Conservation (phyloP, 2,797 vertebrate species). For the Bufotes viridis region DNA sequence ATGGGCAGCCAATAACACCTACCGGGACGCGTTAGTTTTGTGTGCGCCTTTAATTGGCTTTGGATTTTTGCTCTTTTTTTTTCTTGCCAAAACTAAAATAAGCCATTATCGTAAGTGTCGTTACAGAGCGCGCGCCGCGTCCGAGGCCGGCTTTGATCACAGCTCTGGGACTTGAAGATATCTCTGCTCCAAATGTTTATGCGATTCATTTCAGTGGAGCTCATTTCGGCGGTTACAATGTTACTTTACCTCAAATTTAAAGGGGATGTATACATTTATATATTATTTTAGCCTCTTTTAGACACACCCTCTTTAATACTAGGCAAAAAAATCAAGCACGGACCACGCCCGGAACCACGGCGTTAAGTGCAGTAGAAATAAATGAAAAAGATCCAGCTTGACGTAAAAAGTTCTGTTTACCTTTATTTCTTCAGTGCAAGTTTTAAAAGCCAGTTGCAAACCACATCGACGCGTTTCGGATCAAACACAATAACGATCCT, state of each 20-base stretch:
- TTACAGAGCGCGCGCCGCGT: not conserved
- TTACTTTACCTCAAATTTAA: not conserved
- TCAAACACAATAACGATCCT: no score
- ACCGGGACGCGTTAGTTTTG: slow-evolving; percentile 4
- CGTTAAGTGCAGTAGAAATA: no score
- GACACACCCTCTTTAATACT: no score
- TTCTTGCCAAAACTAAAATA: slow-evolving; percentile 3
- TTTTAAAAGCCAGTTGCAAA: no score
- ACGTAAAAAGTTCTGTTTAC: no score
- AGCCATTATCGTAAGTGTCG: slow-evolving; percentile 9
- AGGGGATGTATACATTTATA: not conserved
- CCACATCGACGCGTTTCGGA: no score
- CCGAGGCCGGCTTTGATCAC: slow-evolving; percentile 21
- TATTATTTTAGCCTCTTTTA: not conserved
- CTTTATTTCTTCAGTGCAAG: no score
- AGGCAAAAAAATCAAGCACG: no score
- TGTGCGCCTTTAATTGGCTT: slow-evolving; percentile 32
- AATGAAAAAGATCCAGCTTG: no score
- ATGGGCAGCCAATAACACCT: slow-evolving; percentile 4
- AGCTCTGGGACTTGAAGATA: slow-evolving; percentile 25
- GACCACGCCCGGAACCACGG: no score
- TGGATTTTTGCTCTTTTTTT: not conserved
- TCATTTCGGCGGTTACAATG: slow-evolving; percentile 8
- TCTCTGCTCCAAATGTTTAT: slow-evolving; percentile 21
- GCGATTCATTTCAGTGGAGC: slow-evolving; percentile 28